phyloP scores from a whole-genome alignment of 2,888 invertebrate species.

The Zootermopsis nevadensis region DNA sequence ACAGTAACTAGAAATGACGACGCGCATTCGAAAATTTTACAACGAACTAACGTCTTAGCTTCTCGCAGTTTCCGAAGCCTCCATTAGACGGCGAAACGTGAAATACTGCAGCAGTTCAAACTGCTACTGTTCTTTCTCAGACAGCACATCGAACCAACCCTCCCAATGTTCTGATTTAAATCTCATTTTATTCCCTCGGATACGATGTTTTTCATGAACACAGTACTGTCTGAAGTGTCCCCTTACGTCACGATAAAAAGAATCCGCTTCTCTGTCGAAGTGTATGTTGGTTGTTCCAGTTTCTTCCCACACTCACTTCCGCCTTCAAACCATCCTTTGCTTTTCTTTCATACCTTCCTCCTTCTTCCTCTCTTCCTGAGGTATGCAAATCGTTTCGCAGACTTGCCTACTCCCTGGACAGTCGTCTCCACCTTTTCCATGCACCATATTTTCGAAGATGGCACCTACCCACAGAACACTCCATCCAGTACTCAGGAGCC shows the following conservation, averaged over 20 bases:
- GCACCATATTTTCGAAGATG: conserved; percentile 27
- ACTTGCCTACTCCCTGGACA: conserved; percentile 14
- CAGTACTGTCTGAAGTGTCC: neutral
- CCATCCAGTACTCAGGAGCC: neutral
- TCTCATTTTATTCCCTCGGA: neutral
- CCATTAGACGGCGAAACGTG: too few relatives aligned
- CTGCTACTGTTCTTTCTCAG: too few relatives aligned
- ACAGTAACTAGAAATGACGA: too few relatives aligned
- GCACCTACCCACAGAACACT: neutral
- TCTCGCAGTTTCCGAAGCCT: too few relatives aligned
- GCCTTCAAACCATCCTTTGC: conserved; percentile 4
- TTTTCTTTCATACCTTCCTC: neutral
- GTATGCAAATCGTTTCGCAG: conserved; percentile 38
- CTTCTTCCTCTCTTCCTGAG: neutral
- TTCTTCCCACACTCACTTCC: conserved; percentile 2
- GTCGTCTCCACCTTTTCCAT: conserved; percentile 39
- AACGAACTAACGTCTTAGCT: too few relatives aligned
- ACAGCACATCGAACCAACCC: too few relatives aligned
- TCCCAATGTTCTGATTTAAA: too few relatives aligned
- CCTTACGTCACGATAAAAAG: neutral
- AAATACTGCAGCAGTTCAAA: too few relatives aligned
- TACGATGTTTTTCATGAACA: neutral
- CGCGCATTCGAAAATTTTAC: too few relatives aligned
- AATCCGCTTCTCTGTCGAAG: conserved; percentile 11
- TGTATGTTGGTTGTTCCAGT: conserved; percentile 13